phyloP scores from a whole-genome alignment of 2,113 vertebrate genomes.

The Sylvietta virens region DNA sequence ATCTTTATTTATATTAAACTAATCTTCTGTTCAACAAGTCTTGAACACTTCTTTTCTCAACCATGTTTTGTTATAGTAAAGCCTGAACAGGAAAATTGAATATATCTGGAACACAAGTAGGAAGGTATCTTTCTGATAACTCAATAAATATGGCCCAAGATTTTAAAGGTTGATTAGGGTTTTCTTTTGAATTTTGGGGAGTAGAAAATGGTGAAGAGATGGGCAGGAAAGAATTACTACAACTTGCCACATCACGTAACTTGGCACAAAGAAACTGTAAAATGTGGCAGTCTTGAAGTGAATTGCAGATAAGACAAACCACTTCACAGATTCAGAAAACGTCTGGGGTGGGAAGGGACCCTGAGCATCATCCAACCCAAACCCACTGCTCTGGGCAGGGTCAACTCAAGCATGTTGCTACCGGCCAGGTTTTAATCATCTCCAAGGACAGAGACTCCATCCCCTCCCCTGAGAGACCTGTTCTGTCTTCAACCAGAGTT shows the following conservation, averaged over 20 bases:
- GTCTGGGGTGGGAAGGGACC: neutral
- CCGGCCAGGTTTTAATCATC: neutral
- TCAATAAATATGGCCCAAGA: neutral
- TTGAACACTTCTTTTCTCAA: neutral
- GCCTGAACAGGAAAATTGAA: neutral
- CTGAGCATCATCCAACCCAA: neutral
- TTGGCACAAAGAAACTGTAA: neutral
- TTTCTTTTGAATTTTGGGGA: neutral
- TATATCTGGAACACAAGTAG: neutral
- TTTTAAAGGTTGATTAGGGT: neutral
- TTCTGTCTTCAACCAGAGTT: neutral
- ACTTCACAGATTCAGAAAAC: neutral
- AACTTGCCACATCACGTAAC: neutral
- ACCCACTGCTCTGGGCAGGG: neutral
- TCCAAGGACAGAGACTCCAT: neutral
- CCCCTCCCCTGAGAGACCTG: rapidly evolving
- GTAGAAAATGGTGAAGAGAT: neutral
- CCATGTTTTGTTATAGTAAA: neutral
- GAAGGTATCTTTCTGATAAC: neutral
- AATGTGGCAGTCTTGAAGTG: neutral
- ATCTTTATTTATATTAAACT: neutral
- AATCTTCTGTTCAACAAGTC: neutral
- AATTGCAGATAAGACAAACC: neutral
- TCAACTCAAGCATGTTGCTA: neutral
- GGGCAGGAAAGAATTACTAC: neutral